These are phyloP conservation scores for Phocoena sinus DNA, from an alignment of 2,113 vertebrate species.

Conservation along the genomic window DNA sequence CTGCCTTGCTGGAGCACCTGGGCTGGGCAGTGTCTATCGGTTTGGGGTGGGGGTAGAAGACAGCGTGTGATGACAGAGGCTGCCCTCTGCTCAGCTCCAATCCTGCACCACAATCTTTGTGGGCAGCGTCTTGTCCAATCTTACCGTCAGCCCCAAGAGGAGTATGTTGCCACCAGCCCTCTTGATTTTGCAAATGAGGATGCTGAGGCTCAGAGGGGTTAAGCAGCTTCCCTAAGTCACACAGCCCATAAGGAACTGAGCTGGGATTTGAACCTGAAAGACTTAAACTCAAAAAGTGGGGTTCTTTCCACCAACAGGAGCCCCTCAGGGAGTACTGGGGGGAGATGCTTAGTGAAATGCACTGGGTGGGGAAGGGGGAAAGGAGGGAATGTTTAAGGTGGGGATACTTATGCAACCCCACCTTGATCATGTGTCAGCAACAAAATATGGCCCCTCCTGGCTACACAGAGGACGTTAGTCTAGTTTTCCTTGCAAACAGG, in stretches of 20 bases:
- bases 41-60: not conserved
- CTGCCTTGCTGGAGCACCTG: not conserved
- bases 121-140: rapidly evolving
- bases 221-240: not conserved
- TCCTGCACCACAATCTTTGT: not conserved
- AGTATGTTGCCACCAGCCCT: not conserved
- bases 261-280: not conserved
- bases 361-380: not conserved
- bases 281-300: not conserved
- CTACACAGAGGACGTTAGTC: not conserved
- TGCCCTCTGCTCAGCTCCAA: too few relatives aligned
- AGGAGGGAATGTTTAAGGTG: not conserved
- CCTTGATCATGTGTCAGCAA: not conserved
- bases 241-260: not conserved
- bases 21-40: not conserved
- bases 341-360: not conserved
- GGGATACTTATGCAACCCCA: not conserved
- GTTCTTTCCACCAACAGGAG: not conserved
- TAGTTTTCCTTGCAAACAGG: not conserved
- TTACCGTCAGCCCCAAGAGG: not conserved
- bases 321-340: not conserved
- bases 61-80: not conserved
- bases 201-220: not conserved
- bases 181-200: not conserved
- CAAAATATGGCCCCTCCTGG: not conserved